Percentiles rank a stretch among this genome's conserved stretches.
These are phyloP conservation scores for Sceloporus tristichus DNA, from an alignment of 2,113 vertebrate genomes.

Conservation along the genomic window DNA sequence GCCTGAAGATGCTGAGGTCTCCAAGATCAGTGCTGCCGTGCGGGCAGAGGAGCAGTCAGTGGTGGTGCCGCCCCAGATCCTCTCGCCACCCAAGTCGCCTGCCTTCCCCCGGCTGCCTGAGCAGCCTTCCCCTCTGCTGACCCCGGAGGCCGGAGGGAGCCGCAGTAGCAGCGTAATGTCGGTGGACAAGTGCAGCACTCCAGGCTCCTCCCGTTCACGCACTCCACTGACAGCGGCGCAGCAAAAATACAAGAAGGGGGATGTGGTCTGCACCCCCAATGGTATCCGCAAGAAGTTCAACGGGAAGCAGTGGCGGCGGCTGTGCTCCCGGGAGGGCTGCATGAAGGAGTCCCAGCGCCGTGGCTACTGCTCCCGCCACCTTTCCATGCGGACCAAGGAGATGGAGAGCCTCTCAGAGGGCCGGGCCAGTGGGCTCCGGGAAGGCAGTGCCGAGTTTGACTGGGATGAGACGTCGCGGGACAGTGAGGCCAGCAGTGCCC, in stretches of 20 bases:
- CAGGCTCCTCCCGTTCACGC: slow-evolving; percentile 80
- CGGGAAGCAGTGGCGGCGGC: slow-evolving; percentile 93
- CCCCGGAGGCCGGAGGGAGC: slow-evolving; percentile 69
- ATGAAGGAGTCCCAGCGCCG: slow-evolving; percentile 94
- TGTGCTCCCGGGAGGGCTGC: slow-evolving; percentile 92
- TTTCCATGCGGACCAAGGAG: slow-evolving; percentile 95
- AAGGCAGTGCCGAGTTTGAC: slow-evolving; percentile 88
- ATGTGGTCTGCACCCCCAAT: slow-evolving; percentile 92
- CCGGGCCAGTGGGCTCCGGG: slow-evolving; percentile 47
- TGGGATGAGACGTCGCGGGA: slow-evolving; percentile 91
- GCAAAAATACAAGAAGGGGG: slow-evolving; percentile 93
- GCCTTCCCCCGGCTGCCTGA: slow-evolving; percentile 71
- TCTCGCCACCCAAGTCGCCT: slow-evolving; percentile 76
- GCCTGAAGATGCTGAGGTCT: slow-evolving; percentile 82
- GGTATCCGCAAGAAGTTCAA: slow-evolving; percentile 96
- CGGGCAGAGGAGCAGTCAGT: slow-evolving; percentile 71
- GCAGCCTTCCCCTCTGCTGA: slow-evolving; percentile 73
- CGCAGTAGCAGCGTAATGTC: slow-evolving; percentile 75
- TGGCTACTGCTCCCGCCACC: slow-evolving; percentile 92
- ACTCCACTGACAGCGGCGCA: slow-evolving; percentile 87
- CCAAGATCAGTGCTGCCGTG: slow-evolving; percentile 84
- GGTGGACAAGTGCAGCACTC: slow-evolving; percentile 69
- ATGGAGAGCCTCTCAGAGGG: slow-evolving; percentile 82
- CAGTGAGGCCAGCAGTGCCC: slow-evolving; percentile 89
- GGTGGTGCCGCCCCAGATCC: slow-evolving; percentile 64